Evolutionary conservation across 2,888 invertebrate genomes (phyloP), one percentile per base, ranked within the genome.

Genomic region (Cephalotes varians): DNA sequence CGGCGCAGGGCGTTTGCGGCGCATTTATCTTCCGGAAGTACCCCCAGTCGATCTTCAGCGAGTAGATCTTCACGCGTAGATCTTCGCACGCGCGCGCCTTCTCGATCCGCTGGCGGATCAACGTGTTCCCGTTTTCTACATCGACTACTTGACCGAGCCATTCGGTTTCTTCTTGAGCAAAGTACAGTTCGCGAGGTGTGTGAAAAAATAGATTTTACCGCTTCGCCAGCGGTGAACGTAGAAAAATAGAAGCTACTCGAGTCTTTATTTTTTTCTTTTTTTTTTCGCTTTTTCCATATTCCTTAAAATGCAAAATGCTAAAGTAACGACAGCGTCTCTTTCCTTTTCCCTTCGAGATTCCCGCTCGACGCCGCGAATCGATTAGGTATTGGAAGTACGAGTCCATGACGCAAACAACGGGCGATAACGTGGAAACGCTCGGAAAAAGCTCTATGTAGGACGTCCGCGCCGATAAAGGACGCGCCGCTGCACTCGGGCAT

Each of bases 11-110:
- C 25, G 25, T 34, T 44, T 37, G 56, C 80, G 64, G 58, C 47
- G 44, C 58, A 37, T 62, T 80, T 40, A 67, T 81, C 77, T 83
- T 72, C 81, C 40, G 81, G 44, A 47, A 2, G 58, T 51, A 2
- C 12, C 49, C n/a, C 44, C 62, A 21, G 81, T 28, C 18, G 64
- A 71, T 88, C 86, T 87, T 90, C 88, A 51, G 83, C 83, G 89
- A 3, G 85, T 72, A 76, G 21, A 56, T 28, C 64, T 65, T 65
- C 79, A 81, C 83, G 88, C 9, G 86, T 72, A 69, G 37, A 56
- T 65, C 9, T 18, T 9, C 65, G 71, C 21, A 83, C 81, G 58
- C 49, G 72, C 82, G 69, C 7, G n/a, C 1, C 7, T 28, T 37
- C 5, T 31, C 67, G 51, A 34, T 51, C 6, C 31, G 28, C n/a